These are phyloP conservation scores for Margarornis squamiger DNA, from an alignment of 2,797 vertebrate species.

Conservation along the genomic window DNA sequence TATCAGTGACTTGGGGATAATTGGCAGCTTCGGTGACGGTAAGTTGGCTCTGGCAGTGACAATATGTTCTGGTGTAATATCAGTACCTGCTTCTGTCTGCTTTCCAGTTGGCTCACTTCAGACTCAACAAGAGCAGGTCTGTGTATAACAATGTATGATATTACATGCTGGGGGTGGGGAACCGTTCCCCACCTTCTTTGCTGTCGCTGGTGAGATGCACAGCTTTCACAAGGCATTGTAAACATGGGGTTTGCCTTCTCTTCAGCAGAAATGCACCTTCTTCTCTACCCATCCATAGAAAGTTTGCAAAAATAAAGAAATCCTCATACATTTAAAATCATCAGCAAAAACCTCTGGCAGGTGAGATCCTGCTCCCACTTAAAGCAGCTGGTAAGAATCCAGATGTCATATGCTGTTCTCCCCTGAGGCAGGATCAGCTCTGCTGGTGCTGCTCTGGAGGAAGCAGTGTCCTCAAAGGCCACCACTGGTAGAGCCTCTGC, in stretches of 20 bases:
- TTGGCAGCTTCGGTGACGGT: slow-evolving; percentile 68
- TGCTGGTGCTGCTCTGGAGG: background rate
- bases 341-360: background rate
- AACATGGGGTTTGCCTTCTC: background rate
- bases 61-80: slow-evolving; percentile 70
- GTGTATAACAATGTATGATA: slow-evolving; percentile 1
- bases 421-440: background rate
- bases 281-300: background rate
- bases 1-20: slow-evolving; percentile 77
- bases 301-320: background rate
- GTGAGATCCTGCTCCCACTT: background rate
- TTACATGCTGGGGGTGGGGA: background rate
- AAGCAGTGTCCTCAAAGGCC: background rate
- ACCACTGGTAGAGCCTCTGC: background rate
- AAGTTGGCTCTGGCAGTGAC: slow-evolving; percentile 71
- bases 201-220: background rate
- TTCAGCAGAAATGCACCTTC: background rate
- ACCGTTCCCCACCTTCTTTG: background rate
- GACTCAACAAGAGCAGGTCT: slow-evolving; percentile 46
- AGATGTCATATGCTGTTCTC: background rate
- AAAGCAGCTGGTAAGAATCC: background rate
- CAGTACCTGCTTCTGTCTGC: slow-evolving; percentile 63
- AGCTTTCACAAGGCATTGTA: background rate
- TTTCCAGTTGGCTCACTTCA: slow-evolving; percentile 70
- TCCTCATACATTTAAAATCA: background rate